phyloP scores from a whole-genome alignment of 2,113 vertebrate species.

The Aleadryas rufinucha region DNA sequence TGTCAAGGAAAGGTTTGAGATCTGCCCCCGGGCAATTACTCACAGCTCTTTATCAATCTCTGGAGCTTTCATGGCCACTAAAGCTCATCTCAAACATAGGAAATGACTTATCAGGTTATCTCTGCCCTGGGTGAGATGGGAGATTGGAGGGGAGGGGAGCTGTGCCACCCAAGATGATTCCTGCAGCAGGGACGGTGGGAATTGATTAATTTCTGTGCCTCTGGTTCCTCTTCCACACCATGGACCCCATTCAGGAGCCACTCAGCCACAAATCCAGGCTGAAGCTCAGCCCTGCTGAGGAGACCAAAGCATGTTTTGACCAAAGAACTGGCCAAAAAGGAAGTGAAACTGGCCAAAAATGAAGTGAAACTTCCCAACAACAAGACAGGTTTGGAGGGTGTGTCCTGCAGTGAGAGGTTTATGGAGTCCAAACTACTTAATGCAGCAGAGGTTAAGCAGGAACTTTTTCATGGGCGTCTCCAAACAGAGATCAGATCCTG shows the following conservation, averaged over 20 bases:
- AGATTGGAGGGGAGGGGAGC: background rate
- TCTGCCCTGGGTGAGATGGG: background rate
- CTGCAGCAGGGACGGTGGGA: background rate
- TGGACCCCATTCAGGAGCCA: background rate
- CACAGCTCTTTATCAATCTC: background rate
- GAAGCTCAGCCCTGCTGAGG: background rate
- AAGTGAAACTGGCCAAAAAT: background rate
- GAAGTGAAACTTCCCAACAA: background rate
- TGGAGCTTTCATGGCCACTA: background rate
- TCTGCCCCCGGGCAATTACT: background rate
- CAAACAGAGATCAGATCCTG: background rate
- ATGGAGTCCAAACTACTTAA: background rate
- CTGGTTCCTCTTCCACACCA: background rate
- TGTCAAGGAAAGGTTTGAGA: background rate
- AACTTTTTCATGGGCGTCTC: background rate
- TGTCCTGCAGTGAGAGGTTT: background rate
- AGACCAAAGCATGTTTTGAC: background rate
- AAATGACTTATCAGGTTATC: background rate
- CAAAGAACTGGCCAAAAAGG: background rate
- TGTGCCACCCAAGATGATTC: background rate
- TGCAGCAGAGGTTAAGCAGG: background rate
- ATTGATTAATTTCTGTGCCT: background rate
- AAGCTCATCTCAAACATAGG: background rate
- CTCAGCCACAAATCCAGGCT: background rate
- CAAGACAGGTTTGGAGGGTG: background rate